Base-by-base conservation (phyloP, 2,888 invertebrate species). In the Melinaea menophilus region DNA sequence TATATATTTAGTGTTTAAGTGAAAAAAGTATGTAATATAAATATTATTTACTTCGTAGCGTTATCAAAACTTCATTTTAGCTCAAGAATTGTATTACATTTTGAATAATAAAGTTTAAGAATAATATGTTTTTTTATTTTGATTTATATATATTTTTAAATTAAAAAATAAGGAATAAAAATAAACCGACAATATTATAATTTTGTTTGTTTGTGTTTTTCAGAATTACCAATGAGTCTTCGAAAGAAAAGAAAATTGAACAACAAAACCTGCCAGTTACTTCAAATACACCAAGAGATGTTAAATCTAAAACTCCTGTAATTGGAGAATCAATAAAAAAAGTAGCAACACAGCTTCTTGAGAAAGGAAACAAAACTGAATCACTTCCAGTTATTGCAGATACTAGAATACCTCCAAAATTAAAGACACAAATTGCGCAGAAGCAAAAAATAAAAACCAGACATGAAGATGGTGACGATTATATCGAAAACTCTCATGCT, bases 351-450 rank as follows among this genome's bases (percentile, higher is more conserved):
- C 93, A 93, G 79, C 78, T 93, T 9, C 81, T 93, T 56, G 92
- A 92, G 5, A 85, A 89, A 74, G 85, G 76, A 1, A 89, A 86
- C 62, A 71, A 79, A 31, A 80, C 87, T 2, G 72, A 72, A 2
- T 80, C 82, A 61, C 73, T 84, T 37, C 85, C 91, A 46, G 81
- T 93, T 34, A 85, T 92, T 9, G 79, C 90, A 5, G 94, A 94
- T 71, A 92, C 92, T 0, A 90, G 93, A 81, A 92, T 94, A 68
- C 93, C 94, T 31, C 93, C 94, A 4, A 93, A 92, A 80, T 76
- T 93, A 1, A 93, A 93, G 78, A 90, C 86, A 61, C 92, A 92
- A 76, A 72, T 88, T 11, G 77, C 78, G 11, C 78, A 81, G 12
- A 91, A 90, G 73, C 85, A 86, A 59, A 89, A 82, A 75, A 77